Evolutionary conservation across 2,797 vertebrate species (phyloP).

Genomic region (Takifugu ocellatus): DNA sequence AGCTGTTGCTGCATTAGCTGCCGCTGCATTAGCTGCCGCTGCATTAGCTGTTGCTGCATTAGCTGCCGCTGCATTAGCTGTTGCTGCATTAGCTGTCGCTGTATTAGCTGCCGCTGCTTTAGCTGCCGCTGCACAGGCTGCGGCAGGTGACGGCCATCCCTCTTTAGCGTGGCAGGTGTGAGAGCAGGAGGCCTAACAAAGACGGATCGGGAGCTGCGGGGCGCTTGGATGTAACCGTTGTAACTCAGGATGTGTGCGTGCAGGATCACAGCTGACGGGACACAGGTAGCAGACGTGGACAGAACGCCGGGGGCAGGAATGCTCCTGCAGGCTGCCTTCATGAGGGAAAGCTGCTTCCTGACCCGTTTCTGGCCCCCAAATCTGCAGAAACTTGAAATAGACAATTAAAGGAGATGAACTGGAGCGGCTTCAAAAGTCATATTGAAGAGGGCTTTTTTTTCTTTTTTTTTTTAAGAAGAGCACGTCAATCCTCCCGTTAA

Average conservation of each 20-base stretch:
- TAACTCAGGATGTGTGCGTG: constrained; percentile 53
- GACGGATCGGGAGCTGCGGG: constrained; percentile 73
- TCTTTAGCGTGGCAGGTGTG: constrained; percentile 64
- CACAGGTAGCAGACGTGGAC: constrained; percentile 27
- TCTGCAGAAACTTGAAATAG: not conserved
- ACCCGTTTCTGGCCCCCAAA: no score
- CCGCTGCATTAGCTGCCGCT: constrained; percentile 56
- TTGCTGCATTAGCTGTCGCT: constrained; percentile 58
- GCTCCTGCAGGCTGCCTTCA: not conserved
- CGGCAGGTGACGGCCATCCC: constrained; percentile 65
- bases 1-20: no score
- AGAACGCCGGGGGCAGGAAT: not conserved
- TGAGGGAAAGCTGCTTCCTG: no score
- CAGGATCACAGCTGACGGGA: constrained; percentile 45
- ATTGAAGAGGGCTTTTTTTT: not conserved
- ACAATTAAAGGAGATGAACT: no score
- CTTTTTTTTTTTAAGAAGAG: constrained; percentile 21
- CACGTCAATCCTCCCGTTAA: constrained; percentile 36
- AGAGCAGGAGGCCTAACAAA: constrained; percentile 69
- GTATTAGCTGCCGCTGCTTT: constrained; percentile 35
- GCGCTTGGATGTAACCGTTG: constrained; percentile 50
- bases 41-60: constrained; percentile 57
- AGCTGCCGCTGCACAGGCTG: constrained; percentile 47
- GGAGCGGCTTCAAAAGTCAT: not conserved
- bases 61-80: constrained; percentile 53